Evolutionary conservation across 2,888 invertebrate genomes (phyloP).

Genomic region (Amphipoea lucens): DNA sequence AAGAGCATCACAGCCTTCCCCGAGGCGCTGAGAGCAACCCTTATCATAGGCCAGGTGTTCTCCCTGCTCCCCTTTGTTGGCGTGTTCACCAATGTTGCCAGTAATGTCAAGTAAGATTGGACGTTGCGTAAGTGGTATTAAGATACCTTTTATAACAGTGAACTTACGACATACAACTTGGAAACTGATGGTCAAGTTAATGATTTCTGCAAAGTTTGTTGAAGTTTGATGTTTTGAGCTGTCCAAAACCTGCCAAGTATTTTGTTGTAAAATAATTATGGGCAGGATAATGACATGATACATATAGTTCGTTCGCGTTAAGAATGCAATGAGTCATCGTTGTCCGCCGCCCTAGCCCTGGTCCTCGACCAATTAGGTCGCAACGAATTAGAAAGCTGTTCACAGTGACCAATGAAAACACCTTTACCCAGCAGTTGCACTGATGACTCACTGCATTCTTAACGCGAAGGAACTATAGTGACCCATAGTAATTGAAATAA

Average conservation of each 20-base stretch:
- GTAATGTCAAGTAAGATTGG: conserved; percentile 72
- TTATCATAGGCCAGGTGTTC: conserved; percentile 81
- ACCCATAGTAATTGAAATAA: not conserved
- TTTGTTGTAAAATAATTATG: not conserved
- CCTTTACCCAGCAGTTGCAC: too few relatives aligned
- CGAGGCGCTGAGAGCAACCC: conserved; percentile 74
- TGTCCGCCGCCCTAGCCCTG: too few relatives aligned
- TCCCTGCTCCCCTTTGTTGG: conserved; percentile 82
- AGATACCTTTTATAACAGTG: not conserved
- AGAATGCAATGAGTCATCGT: too few relatives aligned
- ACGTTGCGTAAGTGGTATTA: not conserved
- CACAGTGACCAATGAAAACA: too few relatives aligned
- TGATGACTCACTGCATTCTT: too few relatives aligned
- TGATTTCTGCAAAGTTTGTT: not conserved
- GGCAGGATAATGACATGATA: not conserved
- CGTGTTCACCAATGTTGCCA: conserved; percentile 72
- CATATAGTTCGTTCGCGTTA: too few relatives aligned
- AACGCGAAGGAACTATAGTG: too few relatives aligned
- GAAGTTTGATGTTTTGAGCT: not conserved
- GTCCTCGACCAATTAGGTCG: too few relatives aligned
- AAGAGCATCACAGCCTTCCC: conserved; percentile 75
- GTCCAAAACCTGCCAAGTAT: not conserved
- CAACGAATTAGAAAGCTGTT: too few relatives aligned
- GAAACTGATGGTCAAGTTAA: not conserved
- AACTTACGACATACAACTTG: not conserved